A percentile compares a stretch with the other conserved stretches of the same genome.
Conservation (phyloP, 2,888 invertebrate genomes). For the Phlogophora meticulosa region DNA sequence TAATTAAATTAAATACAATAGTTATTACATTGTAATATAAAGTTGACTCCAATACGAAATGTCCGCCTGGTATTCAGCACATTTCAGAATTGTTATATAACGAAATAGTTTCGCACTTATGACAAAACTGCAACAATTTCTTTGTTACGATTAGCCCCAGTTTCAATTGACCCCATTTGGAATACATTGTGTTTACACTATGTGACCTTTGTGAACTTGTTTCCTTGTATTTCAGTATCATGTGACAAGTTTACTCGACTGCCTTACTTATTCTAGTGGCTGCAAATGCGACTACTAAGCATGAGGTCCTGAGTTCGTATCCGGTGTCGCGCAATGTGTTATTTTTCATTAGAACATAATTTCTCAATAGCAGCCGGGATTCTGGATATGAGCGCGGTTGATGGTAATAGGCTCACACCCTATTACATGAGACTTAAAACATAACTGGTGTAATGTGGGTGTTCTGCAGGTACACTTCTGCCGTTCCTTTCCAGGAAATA, state of each 20-base stretch:
- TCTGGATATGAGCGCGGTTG: too few species aligned
- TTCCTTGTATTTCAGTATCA: conserved; percentile 47
- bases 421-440: too few species aligned
- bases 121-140: conserved; percentile 43
- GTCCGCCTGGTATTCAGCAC: conserved; percentile 12
- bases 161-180: conserved; percentile 49
- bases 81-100: conserved; percentile 48
- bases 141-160: conserved; percentile 45
- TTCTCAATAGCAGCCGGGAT: too few species aligned
- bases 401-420: too few species aligned
- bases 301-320: too few species aligned
- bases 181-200: conserved; percentile 34
- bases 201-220: conserved; percentile 17
- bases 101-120: conserved; percentile 44
- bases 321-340: too few species aligned
- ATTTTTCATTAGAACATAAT: too few species aligned
- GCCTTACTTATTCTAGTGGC: too few species aligned
- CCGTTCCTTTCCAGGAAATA: too few species aligned
- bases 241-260: background rate
- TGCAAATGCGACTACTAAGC: too few species aligned
- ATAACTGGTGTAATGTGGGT: too few species aligned
- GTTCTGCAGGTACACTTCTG: too few species aligned
- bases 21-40: background rate
- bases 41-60: conserved; percentile 1
- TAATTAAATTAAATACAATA: conserved; percentile 13